A percentile compares a stretch with the other conserved stretches of the same genome.
phyloP scores from a whole-genome alignment of 2,797 vertebrate species.

The Pagetopsis macropterus region DNA sequence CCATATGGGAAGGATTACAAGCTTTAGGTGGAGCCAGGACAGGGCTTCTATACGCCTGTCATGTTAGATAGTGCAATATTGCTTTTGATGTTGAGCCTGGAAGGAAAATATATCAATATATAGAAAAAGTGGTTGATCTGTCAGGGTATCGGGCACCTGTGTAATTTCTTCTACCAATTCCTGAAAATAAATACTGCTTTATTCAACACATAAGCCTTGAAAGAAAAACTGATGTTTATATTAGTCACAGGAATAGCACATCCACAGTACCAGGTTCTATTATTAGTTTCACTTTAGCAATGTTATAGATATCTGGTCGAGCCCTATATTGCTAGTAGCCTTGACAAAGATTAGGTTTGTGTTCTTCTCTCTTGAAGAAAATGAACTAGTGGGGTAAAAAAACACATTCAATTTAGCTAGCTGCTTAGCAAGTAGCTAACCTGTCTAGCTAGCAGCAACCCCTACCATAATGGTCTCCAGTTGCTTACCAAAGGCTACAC shows the following conservation, averaged over 20 bases:
- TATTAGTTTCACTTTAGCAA: conserved; percentile 3
- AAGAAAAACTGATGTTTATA: background rate
- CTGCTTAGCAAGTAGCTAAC: background rate
- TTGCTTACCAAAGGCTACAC: background rate
- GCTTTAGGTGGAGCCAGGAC: conserved; percentile 19
- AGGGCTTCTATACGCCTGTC: conserved; percentile 7
- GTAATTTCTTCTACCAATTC: background rate
- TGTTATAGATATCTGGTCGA: background rate
- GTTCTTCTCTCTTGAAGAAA: background rate
- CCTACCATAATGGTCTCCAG: background rate
- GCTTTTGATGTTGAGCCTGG: conserved; percentile 36
- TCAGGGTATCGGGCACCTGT: background rate
- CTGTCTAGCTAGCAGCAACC: background rate
- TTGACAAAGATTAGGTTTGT: background rate
- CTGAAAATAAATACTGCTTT: conserved; percentile 11
- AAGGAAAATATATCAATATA: conserved; percentile 23
- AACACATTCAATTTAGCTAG: background rate
- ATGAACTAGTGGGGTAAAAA: too few species aligned
- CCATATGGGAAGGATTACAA: conserved; percentile 44
- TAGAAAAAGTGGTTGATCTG: background rate
- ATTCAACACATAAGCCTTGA: conserved; percentile 14
- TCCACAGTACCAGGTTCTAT: background rate
- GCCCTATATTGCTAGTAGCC: background rate
- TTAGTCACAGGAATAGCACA: background rate
- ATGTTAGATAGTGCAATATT: conserved; percentile 46